phyloP scores from a whole-genome alignment of 2,113 vertebrate genomes.

The Columba livia region DNA sequence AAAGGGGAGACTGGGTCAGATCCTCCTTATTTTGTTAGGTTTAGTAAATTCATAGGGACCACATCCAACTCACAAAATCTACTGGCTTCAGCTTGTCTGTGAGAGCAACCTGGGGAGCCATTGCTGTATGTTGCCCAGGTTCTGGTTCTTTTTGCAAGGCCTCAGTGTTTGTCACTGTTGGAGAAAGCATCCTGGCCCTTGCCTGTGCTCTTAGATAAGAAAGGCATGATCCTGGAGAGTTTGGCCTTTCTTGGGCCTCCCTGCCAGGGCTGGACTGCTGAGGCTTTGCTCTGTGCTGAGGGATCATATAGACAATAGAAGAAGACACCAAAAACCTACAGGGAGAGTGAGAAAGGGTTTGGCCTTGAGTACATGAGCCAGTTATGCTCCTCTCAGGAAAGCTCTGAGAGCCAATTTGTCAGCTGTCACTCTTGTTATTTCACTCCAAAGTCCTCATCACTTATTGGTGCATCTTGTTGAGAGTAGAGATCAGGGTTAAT shows the following conservation, averaged over 20 bases:
- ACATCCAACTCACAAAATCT: not conserved
- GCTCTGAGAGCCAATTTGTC: not conserved
- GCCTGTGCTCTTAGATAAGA: not conserved
- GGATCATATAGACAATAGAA: not conserved
- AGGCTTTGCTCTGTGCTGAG: not conserved
- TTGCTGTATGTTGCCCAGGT: not conserved
- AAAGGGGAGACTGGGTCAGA: not conserved
- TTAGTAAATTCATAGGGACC: not conserved
- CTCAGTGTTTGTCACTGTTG: not conserved
- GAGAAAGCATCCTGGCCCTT: not conserved
- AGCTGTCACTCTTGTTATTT: constrained; percentile 10
- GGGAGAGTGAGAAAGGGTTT: not conserved
- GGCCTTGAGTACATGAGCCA: not conserved
- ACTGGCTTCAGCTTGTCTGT: not conserved
- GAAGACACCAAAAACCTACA: not conserved
- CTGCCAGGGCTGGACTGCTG: not conserved
- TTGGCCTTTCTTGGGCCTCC: not conserved
- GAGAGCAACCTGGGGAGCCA: not conserved
- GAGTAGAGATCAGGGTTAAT: constrained; percentile 51
- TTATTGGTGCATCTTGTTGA: not conserved
- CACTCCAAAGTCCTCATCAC: constrained; percentile 1
- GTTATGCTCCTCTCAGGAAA: not conserved
- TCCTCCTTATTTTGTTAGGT: not conserved
- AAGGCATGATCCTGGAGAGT: not conserved
- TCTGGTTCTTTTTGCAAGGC: not conserved